phyloP scores from a whole-genome alignment of 2,113 vertebrate species.

The Hypanus sabinus region DNA sequence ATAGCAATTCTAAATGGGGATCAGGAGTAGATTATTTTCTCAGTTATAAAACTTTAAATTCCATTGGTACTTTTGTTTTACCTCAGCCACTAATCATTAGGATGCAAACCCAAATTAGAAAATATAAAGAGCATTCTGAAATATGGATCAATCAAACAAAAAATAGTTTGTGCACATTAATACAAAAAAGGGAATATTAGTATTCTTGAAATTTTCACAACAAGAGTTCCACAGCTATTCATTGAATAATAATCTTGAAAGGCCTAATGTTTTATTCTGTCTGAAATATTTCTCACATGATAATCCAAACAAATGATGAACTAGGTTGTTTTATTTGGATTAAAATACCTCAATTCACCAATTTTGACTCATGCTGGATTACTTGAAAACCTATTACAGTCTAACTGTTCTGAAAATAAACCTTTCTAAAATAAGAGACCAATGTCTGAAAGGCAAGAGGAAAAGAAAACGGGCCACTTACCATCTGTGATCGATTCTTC shows the following conservation, averaged over 20 bases:
- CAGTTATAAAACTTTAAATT: neutral
- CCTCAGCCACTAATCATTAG: too few relatives aligned
- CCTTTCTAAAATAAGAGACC: slow-evolving; percentile 14
- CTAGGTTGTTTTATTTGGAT: neutral
- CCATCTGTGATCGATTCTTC: slow-evolving; percentile 95
- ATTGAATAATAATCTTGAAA: neutral
- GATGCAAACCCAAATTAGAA: neutral
- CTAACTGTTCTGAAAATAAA: neutral
- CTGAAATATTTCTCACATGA: too few relatives aligned
- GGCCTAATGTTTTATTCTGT: neutral
- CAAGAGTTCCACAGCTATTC: neutral
- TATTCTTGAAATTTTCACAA: neutral
- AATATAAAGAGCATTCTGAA: neutral
- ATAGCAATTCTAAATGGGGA: neutral
- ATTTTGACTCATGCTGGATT: neutral
- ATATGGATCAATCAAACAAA: neutral
- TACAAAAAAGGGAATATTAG: neutral
- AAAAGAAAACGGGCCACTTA: slow-evolving; percentile 56
- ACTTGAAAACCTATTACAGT: neutral
- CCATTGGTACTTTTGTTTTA: neutral
- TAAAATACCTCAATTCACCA: neutral
- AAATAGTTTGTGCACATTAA: neutral
- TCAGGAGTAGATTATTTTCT: neutral
- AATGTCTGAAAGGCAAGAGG: slow-evolving; percentile 38
- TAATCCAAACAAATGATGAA: neutral